Percentiles rank a stretch among this genome's conserved stretches.
phyloP scores from a whole-genome alignment of 2,113 vertebrate species.

The Clarias batrachus region DNA sequence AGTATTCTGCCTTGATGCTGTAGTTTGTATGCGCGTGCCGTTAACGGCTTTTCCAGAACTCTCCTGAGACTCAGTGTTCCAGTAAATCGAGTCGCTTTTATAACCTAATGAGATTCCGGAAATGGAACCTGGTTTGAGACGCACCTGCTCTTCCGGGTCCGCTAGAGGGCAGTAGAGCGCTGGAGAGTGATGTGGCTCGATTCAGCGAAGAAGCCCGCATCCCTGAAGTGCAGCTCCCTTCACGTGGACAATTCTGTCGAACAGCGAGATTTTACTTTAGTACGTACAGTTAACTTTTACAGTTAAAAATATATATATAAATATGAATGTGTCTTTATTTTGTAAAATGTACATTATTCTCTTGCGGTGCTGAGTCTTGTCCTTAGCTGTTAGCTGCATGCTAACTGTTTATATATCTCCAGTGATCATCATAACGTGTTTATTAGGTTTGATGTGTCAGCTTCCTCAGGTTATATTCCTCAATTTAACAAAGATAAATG shows the following conservation, averaged over 20 bases:
- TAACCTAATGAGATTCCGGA: background rate
- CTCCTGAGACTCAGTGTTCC: background rate
- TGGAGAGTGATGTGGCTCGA: background rate
- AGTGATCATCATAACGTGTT: background rate
- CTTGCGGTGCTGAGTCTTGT: too few species aligned
- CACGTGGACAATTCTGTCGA: slow-evolving; percentile 10
- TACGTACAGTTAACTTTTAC: background rate
- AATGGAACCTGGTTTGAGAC: background rate
- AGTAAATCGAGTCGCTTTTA: background rate
- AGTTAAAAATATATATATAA: background rate
- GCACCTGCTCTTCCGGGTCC: background rate
- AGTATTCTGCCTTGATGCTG: background rate
- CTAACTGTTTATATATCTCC: background rate
- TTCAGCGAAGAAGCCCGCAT: background rate
- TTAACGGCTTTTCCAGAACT: background rate
- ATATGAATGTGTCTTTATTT: background rate
- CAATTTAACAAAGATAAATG: background rate
- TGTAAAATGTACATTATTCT: background rate
- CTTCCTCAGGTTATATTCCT: background rate
- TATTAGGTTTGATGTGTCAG: background rate
- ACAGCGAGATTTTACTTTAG: background rate
- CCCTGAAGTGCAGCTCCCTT: background rate
- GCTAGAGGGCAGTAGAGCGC: background rate
- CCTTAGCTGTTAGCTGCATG: background rate
- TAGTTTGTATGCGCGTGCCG: background rate